Percentiles rank a stretch among this genome's conserved stretches.
phyloP scores from a whole-genome alignment of 2,113 vertebrate genomes.

The Callionymus lyra region DNA sequence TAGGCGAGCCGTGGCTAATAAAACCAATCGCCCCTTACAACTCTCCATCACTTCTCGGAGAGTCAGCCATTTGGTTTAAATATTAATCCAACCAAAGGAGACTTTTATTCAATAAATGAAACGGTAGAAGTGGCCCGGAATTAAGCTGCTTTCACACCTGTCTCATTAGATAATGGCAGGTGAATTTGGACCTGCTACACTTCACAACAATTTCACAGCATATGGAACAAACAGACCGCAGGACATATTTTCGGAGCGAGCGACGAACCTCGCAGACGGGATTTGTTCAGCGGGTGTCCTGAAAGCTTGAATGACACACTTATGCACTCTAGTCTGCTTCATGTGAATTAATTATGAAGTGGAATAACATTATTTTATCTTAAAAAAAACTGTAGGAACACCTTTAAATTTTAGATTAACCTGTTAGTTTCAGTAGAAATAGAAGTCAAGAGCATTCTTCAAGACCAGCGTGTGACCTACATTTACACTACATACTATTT shows the following conservation, averaged over 20 bases:
- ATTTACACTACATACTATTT: no score
- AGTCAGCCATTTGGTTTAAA: slow-evolving; percentile 17
- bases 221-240: slow-evolving; percentile 47
- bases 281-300: slow-evolving; percentile 49
- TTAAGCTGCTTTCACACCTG: slow-evolving; percentile 52
- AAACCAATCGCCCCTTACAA: slow-evolving; percentile 33
- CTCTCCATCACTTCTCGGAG: slow-evolving; percentile 21
- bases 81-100: slow-evolving; percentile 10
- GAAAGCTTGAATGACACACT: slow-evolving; percentile 44
- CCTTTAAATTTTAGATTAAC: no score
- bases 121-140: slow-evolving; percentile 22
- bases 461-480: no score
- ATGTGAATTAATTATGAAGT: slow-evolving; percentile 42
- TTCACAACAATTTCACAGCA: slow-evolving; percentile 33
- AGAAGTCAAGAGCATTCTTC: no score
- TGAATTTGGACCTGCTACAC: slow-evolving; percentile 44
- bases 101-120: neutral
- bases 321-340: slow-evolving; percentile 43
- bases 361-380: no score
- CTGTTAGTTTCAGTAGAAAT: no score
- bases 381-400: no score
- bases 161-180: slow-evolving; percentile 47
- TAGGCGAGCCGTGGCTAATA: slow-evolving; percentile 36
- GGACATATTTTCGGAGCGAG: slow-evolving; percentile 38
- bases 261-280: slow-evolving; percentile 9